Base-by-base conservation (phyloP, 2,888 invertebrate species). In the Cepaea hortensis region DNA sequence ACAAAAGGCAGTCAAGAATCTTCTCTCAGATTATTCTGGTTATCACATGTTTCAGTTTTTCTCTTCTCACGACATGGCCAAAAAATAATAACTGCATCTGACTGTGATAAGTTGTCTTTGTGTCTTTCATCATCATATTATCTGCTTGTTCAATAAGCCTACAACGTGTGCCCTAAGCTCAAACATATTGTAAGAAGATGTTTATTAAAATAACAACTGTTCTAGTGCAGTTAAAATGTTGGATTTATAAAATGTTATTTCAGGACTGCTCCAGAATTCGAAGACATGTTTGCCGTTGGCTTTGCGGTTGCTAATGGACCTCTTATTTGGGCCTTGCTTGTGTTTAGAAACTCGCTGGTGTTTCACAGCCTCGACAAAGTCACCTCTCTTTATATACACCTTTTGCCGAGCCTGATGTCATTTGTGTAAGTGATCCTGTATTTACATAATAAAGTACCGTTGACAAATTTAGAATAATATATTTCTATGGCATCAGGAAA, bases 341-440 rank as follows among this genome's bases (percentile, higher is more conserved):
- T 91, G 3, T 93, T 91, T 89, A 88, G 91, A 75, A 92, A 93
- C 84, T 91, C 92, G 0, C 85, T 92, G 18, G 93, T 93, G 4
- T 91, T 93, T 84, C 93, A 93, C 89, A 91, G 90, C 82, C 85
- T 91, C 3, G 93, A 93, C 86, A 92, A 92, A 89, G 91, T 93
- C 55, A 93, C 93, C 4, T 93, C 93, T 0, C 87, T 90, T 18
- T 93, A 92, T 86, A 93, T 93, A 48, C 93, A 93, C 84, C 89
- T 92, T 18, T 81, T 93, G 23, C 93, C 93, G 15, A 88, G 91
- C 18, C 87, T 92, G 20, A 76, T 93, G 13, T 90, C 92, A 23
- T 93, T 91, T 87, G 89, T 90, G 93, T 93, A 88, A 91, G 92
- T 79, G 15, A 62, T 81, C 11, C n/a, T 11, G 3, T 68, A 4